Evolutionary conservation across 1,140 invertebrate genomes (phyloP).

Genomic region (Drosophila funebris): DNA sequence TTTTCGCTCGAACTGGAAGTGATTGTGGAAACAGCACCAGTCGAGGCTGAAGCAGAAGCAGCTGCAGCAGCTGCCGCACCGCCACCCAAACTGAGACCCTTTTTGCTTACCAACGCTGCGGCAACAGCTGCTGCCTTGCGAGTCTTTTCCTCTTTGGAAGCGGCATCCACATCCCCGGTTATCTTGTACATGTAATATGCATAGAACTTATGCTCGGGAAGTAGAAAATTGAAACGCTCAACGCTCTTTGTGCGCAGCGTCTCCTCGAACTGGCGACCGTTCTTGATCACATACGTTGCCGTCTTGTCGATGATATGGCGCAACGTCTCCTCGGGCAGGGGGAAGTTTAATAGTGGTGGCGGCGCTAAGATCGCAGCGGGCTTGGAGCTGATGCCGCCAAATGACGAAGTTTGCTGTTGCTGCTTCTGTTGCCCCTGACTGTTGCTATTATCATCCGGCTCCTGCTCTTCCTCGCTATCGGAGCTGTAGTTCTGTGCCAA

Average conservation of each 20-base stretch:
- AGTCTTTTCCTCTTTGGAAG: constrained; percentile 78
- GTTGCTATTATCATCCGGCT: constrained; percentile 38
- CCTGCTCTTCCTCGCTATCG: constrained; percentile 83
- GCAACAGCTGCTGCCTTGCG: constrained; percentile 67
- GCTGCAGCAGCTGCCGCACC: constrained; percentile 14
- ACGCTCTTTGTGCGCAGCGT: constrained; percentile 94
- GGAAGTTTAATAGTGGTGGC: constrained; percentile 84
- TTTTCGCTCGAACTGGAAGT: constrained; percentile 10
- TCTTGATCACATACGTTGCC: constrained; percentile 96
- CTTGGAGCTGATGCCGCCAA: not conserved
- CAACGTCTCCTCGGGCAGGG: constrained; percentile 90
- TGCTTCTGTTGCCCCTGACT: not conserved
- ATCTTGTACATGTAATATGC: constrained; percentile 89
- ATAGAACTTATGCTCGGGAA: constrained; percentile 89
- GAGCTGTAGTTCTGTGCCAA: constrained; percentile 86
- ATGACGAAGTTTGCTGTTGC: not conserved
- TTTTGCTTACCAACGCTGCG: constrained; percentile 73
- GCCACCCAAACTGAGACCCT: constrained; percentile 53
- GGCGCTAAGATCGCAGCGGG: constrained; percentile 18
- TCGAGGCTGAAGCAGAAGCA: not conserved
- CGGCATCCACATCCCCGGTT: constrained; percentile 73
- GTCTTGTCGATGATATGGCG: constrained; percentile 97
- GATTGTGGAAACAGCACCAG: not conserved
- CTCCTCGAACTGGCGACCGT: constrained; percentile 95
- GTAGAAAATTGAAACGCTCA: constrained; percentile 92